A percentile compares a stretch with the other conserved stretches of the same genome.
phyloP scores from a whole-genome alignment of 2,888 invertebrate genomes.

The Onchidella celtica region DNA sequence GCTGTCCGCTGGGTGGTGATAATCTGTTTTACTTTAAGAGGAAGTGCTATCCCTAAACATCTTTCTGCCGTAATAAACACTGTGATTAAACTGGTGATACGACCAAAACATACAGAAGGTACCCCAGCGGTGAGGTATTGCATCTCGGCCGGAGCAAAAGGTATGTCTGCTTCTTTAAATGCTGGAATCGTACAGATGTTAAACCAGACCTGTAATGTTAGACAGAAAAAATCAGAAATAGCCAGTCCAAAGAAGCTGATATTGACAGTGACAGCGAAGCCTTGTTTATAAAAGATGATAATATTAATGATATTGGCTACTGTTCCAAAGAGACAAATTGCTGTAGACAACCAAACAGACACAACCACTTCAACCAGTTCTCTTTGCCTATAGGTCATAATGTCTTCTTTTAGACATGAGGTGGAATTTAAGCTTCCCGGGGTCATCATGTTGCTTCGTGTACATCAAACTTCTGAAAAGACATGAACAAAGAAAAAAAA shows the following conservation, averaged over 20 bases:
- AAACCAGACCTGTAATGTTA: background rate
- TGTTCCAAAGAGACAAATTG: constrained; percentile 2
- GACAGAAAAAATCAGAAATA: background rate
- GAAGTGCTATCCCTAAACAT: background rate
- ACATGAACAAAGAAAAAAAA: too few species aligned
- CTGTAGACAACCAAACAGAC: background rate
- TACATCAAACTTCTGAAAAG: too few species aligned
- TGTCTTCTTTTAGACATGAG: too few species aligned
- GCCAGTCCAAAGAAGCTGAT: constrained; percentile 1
- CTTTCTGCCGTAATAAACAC: constrained; percentile 10
- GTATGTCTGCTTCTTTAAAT: background rate
- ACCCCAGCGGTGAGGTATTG: background rate
- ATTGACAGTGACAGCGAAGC: background rate
- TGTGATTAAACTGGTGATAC: constrained; percentile 11
- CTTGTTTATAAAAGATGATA: background rate
- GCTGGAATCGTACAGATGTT: background rate
- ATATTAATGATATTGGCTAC: constrained; percentile 4
- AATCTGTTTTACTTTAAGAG: constrained; percentile 14
- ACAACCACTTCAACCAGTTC: background rate
- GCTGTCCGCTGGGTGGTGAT: background rate
- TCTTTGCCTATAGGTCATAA: background rate
- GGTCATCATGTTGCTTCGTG: background rate
- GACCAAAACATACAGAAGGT: background rate
- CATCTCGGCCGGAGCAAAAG: background rate
- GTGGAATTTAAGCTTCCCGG: background rate